Base-by-base conservation (phyloP, 2,797 vertebrate species). In the Tragelaphus eurycerus region DNA sequence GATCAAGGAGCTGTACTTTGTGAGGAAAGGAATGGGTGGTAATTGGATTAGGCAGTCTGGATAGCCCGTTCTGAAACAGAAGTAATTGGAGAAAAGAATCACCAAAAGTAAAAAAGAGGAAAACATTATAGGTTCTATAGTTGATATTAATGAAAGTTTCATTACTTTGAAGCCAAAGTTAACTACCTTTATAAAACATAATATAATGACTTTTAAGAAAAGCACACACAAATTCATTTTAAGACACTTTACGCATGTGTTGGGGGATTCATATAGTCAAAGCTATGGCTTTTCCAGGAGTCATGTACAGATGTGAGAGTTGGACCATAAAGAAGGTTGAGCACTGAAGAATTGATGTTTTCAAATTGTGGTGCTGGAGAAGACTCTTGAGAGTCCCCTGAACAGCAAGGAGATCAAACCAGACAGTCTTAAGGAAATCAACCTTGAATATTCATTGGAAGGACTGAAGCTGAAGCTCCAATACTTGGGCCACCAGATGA, bases 21-120 rank as follows among this genome's bases (percentile, higher is more conserved):
- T 82, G 48, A 97, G 67, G 83, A 96, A 96, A 6, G 14, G 76
- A 78, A 76, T 89, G n/a, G 89, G 64, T 87, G 64, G 84, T 54
- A 64, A 96, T 83, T 95, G 90, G 82, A 97, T 93, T 92, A 94
- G 59, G 43, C 89, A 97, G 46, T 93, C 71, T 90, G 84, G n/a
- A 78, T 84, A 94, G 48, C 23, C 59, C 57, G 59, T 89, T 94
- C 83, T 95, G 62, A 96, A 96, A 79, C 59, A 95, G 64, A 97
- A 92, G 54, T 79, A 86, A 79, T 78, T 88, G 93, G 84, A 96
- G n/a, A 92, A 95, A 94, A 95, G 43, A 83, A 89, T 13, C 64
- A 90, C 50, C 54, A 34, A 85, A 95, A 96, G 87, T 13, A 27
- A 71, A 76, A 93, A 59, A 64, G 60, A 62, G 15, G 21, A 92